phyloP scores from a whole-genome alignment of 1,140 invertebrate species.

The Drosophila melanica region DNA sequence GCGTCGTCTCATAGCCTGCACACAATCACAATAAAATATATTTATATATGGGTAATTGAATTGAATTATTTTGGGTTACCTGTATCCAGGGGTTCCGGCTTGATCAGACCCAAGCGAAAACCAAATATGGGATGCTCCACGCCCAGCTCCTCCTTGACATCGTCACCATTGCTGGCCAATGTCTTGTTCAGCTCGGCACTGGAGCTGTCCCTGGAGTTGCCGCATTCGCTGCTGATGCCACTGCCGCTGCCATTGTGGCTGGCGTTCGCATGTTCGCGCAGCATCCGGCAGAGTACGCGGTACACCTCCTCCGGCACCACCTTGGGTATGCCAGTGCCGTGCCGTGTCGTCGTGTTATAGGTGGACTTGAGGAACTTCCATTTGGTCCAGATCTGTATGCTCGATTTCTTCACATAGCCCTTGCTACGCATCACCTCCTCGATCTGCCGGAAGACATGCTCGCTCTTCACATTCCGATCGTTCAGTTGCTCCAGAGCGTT shows the following conservation, averaged over 20 bases:
- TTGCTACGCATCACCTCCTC: constrained; percentile 72
- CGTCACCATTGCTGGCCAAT: constrained; percentile 5
- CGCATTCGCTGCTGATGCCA: constrained; percentile 53
- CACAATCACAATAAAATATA: background rate
- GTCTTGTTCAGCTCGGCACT: constrained; percentile 7
- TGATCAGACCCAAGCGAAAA: constrained; percentile 71
- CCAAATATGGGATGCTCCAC: constrained; percentile 80
- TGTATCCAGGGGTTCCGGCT: constrained; percentile 68
- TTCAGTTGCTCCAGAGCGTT: constrained; percentile 72
- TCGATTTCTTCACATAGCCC: constrained; percentile 75
- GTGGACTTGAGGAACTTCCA: constrained; percentile 83
- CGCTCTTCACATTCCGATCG: constrained; percentile 76
- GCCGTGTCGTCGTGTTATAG: constrained; percentile 73
- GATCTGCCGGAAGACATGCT: constrained; percentile 70
- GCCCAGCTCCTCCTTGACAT: constrained; percentile 60
- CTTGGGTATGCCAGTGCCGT: constrained; percentile 68
- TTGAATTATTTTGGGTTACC: constrained; percentile 36
- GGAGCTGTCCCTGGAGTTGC: constrained; percentile 59
- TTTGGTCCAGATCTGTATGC: constrained; percentile 81
- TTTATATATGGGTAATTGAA: background rate
- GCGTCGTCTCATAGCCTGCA: constrained; percentile 61
- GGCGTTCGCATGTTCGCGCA: constrained; percentile 33
- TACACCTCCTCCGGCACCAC: constrained; percentile 76
- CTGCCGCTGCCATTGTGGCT: constrained; percentile 23
- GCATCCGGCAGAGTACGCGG: constrained; percentile 66